Conservation (phyloP, 2,113 vertebrate genomes). For the Mungos mungo region DNA sequence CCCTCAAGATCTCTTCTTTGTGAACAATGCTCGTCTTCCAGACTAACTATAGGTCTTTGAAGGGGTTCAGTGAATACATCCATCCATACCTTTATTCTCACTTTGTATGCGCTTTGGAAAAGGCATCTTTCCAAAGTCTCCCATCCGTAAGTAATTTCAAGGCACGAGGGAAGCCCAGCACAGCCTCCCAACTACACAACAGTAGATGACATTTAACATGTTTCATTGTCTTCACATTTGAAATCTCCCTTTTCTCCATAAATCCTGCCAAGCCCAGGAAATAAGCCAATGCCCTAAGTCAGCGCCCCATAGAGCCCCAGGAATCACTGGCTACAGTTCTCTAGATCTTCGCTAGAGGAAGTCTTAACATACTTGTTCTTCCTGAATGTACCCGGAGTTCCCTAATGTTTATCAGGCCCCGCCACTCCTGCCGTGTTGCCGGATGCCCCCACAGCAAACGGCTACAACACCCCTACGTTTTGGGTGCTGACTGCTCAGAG, state of each 20-base stretch:
- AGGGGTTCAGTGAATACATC: neutral
- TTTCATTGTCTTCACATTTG: neutral
- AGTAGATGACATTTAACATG: neutral
- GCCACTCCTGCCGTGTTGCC: fast-evolving
- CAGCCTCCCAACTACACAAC: neutral
- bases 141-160: neutral
- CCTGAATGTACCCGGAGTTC: neutral
- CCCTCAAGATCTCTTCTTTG: neutral
- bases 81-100: neutral
- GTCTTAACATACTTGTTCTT: neutral
- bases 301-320: fast-evolving
- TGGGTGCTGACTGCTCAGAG: neutral
- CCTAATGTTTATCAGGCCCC: neutral
- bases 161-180: neutral
- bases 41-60: neutral
- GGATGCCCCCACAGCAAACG: neutral
- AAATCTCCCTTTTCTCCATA: neutral
- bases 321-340: neutral
- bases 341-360: neutral
- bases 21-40: neutral
- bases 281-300: neutral
- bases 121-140: neutral
- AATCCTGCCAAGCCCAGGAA: neutral
- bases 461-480: neutral
- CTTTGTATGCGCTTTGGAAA: neutral